Conservation (phyloP, 2,797 vertebrate genomes). For the Muscicapa striata region DNA sequence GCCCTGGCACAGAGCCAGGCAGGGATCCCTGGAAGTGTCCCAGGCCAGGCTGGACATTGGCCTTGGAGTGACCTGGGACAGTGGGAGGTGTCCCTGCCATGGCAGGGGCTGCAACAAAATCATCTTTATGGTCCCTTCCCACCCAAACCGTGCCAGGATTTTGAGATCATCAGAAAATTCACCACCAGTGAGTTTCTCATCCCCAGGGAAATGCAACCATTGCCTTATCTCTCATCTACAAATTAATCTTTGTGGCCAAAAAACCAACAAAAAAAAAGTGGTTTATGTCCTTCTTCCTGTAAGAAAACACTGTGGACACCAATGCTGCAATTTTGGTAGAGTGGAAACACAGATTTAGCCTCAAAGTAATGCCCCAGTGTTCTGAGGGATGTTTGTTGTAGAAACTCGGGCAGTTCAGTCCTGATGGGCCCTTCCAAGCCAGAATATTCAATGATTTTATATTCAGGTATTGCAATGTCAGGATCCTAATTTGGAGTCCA, state of each 20-base stretch:
- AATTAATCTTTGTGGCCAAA: background rate
- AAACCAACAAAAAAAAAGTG: background rate
- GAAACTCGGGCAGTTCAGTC: background rate
- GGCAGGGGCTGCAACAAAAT: background rate
- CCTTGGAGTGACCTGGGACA: fast-evolving
- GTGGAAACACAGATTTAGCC: background rate
- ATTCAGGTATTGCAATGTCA: background rate
- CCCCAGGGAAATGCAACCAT: background rate
- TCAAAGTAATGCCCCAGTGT: background rate
- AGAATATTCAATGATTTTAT: background rate
- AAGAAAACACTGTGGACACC: background rate
- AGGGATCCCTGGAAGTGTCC: background rate
- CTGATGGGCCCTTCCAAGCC: background rate
- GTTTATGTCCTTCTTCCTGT: background rate
- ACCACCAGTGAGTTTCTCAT: background rate
- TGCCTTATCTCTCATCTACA: background rate
- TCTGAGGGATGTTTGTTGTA: background rate
- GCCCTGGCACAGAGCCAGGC: background rate
- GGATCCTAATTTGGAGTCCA: background rate
- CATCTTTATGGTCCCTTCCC: background rate
- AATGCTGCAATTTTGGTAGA: background rate
- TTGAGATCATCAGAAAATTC: background rate
- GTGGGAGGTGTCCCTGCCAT: background rate
- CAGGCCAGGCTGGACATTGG: background rate
- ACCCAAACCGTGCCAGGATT: background rate